Conservation (phyloP, 2,797 vertebrate genomes). For the Triplophysa bombifrons region DNA sequence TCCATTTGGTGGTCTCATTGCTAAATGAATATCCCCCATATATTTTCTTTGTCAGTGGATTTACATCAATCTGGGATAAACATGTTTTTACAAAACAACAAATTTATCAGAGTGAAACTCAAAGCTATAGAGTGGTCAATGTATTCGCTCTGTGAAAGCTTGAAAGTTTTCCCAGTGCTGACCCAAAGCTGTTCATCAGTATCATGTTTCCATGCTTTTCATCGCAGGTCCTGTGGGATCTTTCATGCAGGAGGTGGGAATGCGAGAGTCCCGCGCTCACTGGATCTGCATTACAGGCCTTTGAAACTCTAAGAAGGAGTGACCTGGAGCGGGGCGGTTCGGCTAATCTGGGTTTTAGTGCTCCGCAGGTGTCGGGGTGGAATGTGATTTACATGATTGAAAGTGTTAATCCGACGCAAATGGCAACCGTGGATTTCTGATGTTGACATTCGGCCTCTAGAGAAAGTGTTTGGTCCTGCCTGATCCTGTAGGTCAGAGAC, state of each 20-base stretch:
- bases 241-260: slow-evolving; percentile 46
- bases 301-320: slow-evolving; percentile 51
- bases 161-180: slow-evolving; percentile 25
- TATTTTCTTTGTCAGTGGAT: background rate
- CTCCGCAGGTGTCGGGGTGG: slow-evolving; percentile 53
- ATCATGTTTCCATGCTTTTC: slow-evolving; percentile 52
- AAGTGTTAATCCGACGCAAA: slow-evolving; percentile 59
- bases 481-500: background rate
- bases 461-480: slow-evolving; percentile 17
- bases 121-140: background rate
- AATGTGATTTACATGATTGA: slow-evolving; percentile 55
- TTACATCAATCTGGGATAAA: background rate
- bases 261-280: slow-evolving; percentile 37
- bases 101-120: background rate
- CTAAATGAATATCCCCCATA: background rate
- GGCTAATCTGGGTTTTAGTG: slow-evolving; percentile 54
- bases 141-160: background rate
- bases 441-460: slow-evolving; percentile 43
- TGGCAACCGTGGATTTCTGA: slow-evolving; percentile 34
- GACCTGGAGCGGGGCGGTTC: slow-evolving; percentile 42
- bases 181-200: slow-evolving; percentile 41
- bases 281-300: slow-evolving; percentile 39
- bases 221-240: slow-evolving; percentile 36
- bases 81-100: too few species aligned
- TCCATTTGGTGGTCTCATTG: background rate